Evolutionary conservation across 1,140 invertebrate species (phyloP).

Genomic region (Drosophila chauvacae): DNA sequence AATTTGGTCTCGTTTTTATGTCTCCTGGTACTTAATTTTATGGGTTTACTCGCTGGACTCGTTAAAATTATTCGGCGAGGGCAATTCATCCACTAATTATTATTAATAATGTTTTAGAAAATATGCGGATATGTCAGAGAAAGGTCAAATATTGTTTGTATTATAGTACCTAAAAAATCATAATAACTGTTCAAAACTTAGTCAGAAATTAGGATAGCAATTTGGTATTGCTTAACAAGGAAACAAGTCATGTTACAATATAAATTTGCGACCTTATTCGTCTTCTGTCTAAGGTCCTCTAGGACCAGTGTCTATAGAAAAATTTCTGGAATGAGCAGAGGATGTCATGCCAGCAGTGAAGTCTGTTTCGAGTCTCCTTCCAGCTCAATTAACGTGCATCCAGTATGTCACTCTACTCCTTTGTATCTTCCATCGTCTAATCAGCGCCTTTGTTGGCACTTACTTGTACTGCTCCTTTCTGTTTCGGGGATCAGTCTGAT

Average conservation of each 20-base stretch:
- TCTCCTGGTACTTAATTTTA: slow-evolving; percentile 2
- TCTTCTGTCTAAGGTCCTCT: neutral
- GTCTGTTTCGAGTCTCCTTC: neutral
- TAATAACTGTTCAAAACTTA: neutral
- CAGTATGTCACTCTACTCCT: slow-evolving; percentile 21
- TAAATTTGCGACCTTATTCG: too few relatives aligned
- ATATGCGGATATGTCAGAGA: neutral
- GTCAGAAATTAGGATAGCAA: fast-evolving
- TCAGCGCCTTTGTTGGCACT: slow-evolving; percentile 73
- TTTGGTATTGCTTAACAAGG: neutral
- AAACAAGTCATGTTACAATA: neutral
- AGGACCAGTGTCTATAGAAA: neutral
- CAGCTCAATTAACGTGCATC: slow-evolving; percentile 58
- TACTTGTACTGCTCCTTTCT: slow-evolving; percentile 62
- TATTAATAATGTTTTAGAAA: neutral
- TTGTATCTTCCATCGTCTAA: slow-evolving; percentile 60
- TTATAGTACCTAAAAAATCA: neutral
- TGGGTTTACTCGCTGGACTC: neutral
- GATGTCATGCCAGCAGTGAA: neutral
- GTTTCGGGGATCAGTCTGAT: slow-evolving; percentile 22
- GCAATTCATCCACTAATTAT: neutral
- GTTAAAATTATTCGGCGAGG: neutral
- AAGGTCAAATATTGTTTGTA: neutral
- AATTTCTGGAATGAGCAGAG: too few relatives aligned
- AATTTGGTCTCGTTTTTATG: slow-evolving; percentile 65